Evolutionary conservation across 2,113 vertebrate species (phyloP), one percentile per base, ranked within the genome.

Genomic region (Himantopus leucocephalus): DNA sequence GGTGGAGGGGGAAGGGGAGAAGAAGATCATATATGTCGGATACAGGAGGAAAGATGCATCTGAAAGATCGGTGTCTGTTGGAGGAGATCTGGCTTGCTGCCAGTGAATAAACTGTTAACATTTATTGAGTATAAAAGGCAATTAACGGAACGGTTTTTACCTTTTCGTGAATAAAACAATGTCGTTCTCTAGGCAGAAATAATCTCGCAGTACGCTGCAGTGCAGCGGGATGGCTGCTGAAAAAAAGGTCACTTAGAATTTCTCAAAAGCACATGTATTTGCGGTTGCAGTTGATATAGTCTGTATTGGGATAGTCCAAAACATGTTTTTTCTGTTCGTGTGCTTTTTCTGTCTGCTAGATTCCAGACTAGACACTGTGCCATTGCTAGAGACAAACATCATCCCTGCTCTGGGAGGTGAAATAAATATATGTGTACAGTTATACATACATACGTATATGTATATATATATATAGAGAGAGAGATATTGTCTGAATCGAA

Each of bases 61-160:
- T 89, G 93, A 90, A 92, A 93, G 55, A 64, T 90, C 75, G 84
- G 45, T 91, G 70, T 76, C 94, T 93, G 62, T 68, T 88, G 84
- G 68, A 85, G 56, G 32, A 92, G 47, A 62, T 48, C 86, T 95
- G 29, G 79, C 85, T 85, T 84, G 23, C 82, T 89, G 66, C 66
- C 45, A 58, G 23, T 47, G 70, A 95, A 94, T 62, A 90, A 95
- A 60, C 47, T 85, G 59, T 53, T 90, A 84, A 74, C 37, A 29
- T 79, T 83, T 64, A 76, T 73, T 68, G 53, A 82, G 45, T 72
- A 64, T 48, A 66, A 70, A 88, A 85, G 70, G 37, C 68, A 91
- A 82, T 92, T 84, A 92, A 60, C 30, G 60, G 50, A 45, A 81
- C 78, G 43, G 11, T 48, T 78, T 94, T 73, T 68, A 50, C n/a